These are phyloP conservation scores for Andrena hattorfiana DNA, from an alignment of 2,888 invertebrate species.

Conservation along the genomic window DNA sequence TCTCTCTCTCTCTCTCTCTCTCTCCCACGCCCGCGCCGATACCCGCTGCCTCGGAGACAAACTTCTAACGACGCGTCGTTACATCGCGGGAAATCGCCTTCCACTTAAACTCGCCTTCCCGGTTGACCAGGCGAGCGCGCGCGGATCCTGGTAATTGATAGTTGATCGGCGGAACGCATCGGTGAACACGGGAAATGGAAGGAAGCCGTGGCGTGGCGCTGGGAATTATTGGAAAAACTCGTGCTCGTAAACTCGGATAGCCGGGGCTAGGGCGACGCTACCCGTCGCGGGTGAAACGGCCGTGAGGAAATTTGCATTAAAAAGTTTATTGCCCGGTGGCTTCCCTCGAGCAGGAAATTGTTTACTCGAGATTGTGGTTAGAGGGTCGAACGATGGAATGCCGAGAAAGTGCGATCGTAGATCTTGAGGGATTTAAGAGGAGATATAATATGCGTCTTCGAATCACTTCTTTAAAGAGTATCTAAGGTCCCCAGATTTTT, in stretches of 20 bases:
- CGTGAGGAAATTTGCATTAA: conserved; percentile 42
- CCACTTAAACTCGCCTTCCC: conserved; percentile 50
- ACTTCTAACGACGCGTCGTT: conserved; percentile 61
- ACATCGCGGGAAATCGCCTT: conserved; percentile 46
- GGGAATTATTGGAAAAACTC: conserved; percentile 53
- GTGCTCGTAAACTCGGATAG: conserved; percentile 32
- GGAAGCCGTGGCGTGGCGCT: conserved; percentile 4
- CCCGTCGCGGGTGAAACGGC: not conserved
- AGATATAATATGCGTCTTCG: not conserved
- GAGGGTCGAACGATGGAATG: not conserved
- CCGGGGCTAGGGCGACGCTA: not conserved
- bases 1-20: not conserved
- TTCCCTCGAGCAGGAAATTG: conserved; percentile 11
- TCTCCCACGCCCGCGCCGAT: not conserved
- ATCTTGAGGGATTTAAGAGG: not conserved
- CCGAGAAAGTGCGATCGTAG: not conserved
- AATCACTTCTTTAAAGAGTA: not conserved
- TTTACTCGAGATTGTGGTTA: conserved; percentile 14
- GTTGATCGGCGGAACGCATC: conserved; percentile 72
- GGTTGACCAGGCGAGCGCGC: conserved; percentile 30
- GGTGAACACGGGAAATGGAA: conserved; percentile 51
- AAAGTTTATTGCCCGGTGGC: conserved; percentile 27
- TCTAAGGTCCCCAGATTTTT: not conserved
- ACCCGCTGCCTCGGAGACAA: conserved; percentile 49
- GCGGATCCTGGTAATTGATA: conserved; percentile 72